Base-by-base conservation (phyloP, 2,113 vertebrate species). In the Bagarius yarrelli region DNA sequence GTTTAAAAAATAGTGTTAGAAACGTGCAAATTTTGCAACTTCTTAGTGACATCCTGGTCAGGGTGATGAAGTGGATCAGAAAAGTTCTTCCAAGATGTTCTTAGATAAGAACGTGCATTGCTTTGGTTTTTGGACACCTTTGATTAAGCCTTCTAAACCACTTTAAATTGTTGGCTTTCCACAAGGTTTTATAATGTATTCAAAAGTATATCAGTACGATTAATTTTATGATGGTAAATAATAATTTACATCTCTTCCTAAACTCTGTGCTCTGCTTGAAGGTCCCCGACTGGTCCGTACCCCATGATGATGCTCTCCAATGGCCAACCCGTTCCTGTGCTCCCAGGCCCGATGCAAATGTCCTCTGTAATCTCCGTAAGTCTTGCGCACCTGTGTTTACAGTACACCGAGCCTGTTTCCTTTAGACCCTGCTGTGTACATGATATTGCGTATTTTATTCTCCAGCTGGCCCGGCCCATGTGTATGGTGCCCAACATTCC, bases 341-440 rank as follows among this genome's bases (percentile, higher is more conserved):
- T 99, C 60, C 96, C 97, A 13, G 96, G 96, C n/a, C 92, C 96
- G 0, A 88, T 96, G 21, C 97, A 98, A 86, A 97, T 99, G 89
- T 95, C 95, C 16, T 98, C 97, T 79, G 97, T 99, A 86, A 99
- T 99, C 83, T 98, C 96, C 89, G 97, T 99, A 91, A 95, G 95
- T 63, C 79, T 0, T 27, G 73, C 30, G 19, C 18, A 19, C 14
- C 57, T 27, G 9, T 32, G 60, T 6, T 55, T 79, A 23, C 40
- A 74, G 53, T 76, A 25, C 74, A 30, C 63, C 3, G 50, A 67
- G 16, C 27, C 52, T 79, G 13, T 70, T 44, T 19, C 11, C 40
- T 23, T 60, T 50, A 59, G 34, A 59, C 9, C 53, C n/a, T 82
- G 32, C 21, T 57, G 53, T 57, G 56, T 71, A 30, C 3, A 9